Base-by-base conservation (phyloP, 2,888 invertebrate genomes). In the Celastrina argiolus region DNA sequence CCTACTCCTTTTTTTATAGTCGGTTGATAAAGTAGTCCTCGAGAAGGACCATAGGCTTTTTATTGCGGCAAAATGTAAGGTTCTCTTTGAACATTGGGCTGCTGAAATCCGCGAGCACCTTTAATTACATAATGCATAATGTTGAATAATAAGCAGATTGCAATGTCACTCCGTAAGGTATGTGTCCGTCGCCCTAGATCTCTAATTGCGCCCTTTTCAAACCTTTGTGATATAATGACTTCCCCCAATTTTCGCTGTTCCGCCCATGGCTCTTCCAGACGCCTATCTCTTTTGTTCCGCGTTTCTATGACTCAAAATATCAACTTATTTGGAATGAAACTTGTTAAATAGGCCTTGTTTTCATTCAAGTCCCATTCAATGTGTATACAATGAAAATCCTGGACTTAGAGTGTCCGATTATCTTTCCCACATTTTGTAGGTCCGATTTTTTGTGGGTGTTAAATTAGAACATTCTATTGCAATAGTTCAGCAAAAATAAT, bases 151-250 rank as follows among this genome's bases (percentile, higher is more conserved):
- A 36, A 36, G 12, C 36, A 36, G 36, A 7, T 36, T 1, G 2
- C 12, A 12, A 36, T 18, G 58, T 58, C 56, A n/a, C 1, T 26
- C 69, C 69, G 70, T 72, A 73, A 72, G 70, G 69, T 69, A 66
- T 63, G 71, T 41, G 69, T 76, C 76, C 72, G 75, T 76, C 75
- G 82, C 74, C 76, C 84, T 76, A 83, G 77, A 82, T 84, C 76
- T 78, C 78, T 87, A 88, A 88, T 88, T 88, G 86, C 84, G 78
- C 75, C 71, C 82, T 77, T 80, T 78, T 88, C 87, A 85, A 84
- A 79, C 75, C 82, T 77, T 80, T 78, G 75, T 75, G 76, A 78
- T 79, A 78, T 88, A 88, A 88, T 87, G 86, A 87, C 84, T 87
- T 85, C 84, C 87, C 81, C 59, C 82, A 83, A 87, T 85, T 87